Evolutionary conservation across 2,888 invertebrate species (phyloP).

Genomic region (Notodonta dromedarius): DNA sequence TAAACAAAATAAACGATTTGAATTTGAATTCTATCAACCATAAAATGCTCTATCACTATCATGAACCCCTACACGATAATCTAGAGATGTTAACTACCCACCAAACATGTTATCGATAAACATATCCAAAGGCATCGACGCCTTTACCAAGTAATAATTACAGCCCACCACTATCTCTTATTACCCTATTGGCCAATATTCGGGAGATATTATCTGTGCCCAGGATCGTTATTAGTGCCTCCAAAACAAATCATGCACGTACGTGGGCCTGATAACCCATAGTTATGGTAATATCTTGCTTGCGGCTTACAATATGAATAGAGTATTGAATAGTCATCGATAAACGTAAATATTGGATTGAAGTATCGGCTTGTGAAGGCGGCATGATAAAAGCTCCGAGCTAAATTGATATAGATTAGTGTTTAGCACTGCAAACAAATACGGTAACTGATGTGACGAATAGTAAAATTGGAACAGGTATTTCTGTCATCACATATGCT

Average conservation of each 20-base stretch:
- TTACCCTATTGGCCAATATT: slow-evolving; percentile 58
- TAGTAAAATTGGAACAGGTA: too few relatives aligned
- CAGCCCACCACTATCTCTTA: slow-evolving; percentile 48
- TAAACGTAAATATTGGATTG: slow-evolving; percentile 10
- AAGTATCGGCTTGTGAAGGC: neutral
- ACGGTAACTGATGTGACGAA: too few relatives aligned
- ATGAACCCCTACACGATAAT: neutral
- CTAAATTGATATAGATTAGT: neutral
- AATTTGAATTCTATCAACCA: too few relatives aligned
- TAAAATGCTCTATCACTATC: neutral
- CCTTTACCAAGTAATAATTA: slow-evolving; percentile 44
- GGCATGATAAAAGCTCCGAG: too few relatives aligned
- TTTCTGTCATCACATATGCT: too few relatives aligned
- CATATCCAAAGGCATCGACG: slow-evolving; percentile 13
- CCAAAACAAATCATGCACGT: slow-evolving; percentile 58
- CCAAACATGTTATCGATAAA: neutral
- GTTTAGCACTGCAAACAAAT: neutral
- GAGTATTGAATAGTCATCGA: slow-evolving; percentile 16
- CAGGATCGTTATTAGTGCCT: slow-evolving; percentile 57
- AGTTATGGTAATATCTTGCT: slow-evolving; percentile 48
- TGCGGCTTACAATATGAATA: slow-evolving; percentile 32
- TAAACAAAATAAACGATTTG: too few relatives aligned
- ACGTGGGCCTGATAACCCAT: slow-evolving; percentile 60
- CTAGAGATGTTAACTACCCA: neutral
- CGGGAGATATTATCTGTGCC: slow-evolving; percentile 59